Conservation (phyloP, 2,113 vertebrate species). For the Otocyon megalotis region DNA sequence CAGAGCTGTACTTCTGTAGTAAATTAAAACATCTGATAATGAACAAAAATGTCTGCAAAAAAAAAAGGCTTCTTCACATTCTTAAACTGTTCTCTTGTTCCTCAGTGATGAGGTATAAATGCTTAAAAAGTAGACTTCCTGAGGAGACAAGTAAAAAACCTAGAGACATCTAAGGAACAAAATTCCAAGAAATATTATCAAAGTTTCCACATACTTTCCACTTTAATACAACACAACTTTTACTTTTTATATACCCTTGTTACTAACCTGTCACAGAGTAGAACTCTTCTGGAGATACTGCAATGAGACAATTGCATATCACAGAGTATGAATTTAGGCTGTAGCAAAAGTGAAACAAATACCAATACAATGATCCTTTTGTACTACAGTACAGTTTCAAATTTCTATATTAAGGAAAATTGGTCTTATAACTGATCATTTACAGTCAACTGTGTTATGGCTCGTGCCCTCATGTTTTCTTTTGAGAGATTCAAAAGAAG, state of each 20-base stretch:
- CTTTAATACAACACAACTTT: not conserved
- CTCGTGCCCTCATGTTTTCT: not conserved
- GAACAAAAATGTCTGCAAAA: not conserved
- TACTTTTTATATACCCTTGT: not conserved
- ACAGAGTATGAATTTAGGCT: not conserved
- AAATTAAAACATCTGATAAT: slow-evolving; percentile 1
- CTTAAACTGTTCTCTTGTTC: not conserved
- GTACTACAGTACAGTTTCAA: too few species aligned
- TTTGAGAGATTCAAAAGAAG: not conserved
- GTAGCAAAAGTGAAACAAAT: not conserved
- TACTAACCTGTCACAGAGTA: not conserved
- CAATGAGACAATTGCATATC: not conserved
- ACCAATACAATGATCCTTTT: not conserved
- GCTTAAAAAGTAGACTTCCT: not conserved
- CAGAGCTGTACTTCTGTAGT: not conserved
- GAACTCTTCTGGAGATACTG: not conserved
- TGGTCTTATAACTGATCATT: not conserved
- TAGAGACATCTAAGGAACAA: not conserved
- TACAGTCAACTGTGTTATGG: not conserved
- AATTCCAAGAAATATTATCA: not conserved
- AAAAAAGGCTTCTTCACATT: not conserved
- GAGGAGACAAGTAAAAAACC: not conserved
- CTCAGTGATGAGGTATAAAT: not conserved
- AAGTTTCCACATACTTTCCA: not conserved
- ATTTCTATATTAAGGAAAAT: not conserved